Evolutionary conservation across 2,113 vertebrate genomes (phyloP).

Genomic region (Bufo gargarizans): DNA sequence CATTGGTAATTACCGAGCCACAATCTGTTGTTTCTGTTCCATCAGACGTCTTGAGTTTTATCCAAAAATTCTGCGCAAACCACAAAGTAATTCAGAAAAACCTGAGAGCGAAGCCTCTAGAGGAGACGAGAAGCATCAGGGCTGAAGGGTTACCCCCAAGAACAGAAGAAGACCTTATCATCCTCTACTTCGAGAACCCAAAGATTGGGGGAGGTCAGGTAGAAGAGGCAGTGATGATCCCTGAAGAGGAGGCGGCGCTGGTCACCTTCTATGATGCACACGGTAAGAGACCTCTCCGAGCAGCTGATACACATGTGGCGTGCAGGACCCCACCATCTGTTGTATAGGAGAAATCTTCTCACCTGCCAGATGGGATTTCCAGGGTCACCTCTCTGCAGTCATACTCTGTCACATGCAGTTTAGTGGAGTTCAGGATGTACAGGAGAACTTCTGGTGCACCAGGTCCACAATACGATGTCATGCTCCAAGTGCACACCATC

Average conservation of each 20-base stretch:
- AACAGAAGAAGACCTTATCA: slow-evolving; percentile 65
- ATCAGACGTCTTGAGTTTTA: slow-evolving; percentile 73
- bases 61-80: slow-evolving; percentile 67
- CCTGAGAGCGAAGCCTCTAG: slow-evolving; percentile 74
- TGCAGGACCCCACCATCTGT: not conserved
- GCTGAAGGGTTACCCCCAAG: slow-evolving; percentile 76
- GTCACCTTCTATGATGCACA: slow-evolving; percentile 75
- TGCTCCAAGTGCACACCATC: too few relatives aligned
- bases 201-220: slow-evolving; percentile 69
- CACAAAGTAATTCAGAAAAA: slow-evolving; percentile 63
- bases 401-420: not conserved
- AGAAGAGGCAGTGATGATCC: slow-evolving; percentile 61
- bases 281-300: slow-evolving; percentile 71
- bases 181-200: slow-evolving; percentile 80
- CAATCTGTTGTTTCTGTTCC: not conserved
- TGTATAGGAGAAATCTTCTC: too few relatives aligned
- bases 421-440: too few relatives aligned
- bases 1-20: not conserved
- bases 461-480: too few relatives aligned
- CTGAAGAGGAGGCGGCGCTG: slow-evolving; percentile 75
- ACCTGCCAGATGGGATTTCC: not conserved
- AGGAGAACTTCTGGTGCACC: too few relatives aligned
- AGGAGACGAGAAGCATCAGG: slow-evolving; percentile 72
- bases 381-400: not conserved
- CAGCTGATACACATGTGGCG: not conserved